phyloP scores from a whole-genome alignment of 2,888 invertebrate genomes.

The Leptopilina drosophilae region DNA sequence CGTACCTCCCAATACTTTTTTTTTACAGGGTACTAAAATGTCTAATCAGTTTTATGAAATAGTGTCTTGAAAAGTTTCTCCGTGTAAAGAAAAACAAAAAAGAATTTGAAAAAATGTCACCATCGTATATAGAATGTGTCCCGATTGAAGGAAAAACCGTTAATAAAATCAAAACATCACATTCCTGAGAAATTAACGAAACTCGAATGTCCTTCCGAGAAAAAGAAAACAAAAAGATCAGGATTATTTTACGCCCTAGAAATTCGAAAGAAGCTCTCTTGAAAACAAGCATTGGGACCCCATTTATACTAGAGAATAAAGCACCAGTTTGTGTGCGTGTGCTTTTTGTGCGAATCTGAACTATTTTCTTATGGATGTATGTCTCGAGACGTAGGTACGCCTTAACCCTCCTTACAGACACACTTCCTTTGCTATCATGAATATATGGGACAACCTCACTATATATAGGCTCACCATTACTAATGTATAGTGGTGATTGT shows the following conservation, averaged over 20 bases:
- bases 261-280: neutral
- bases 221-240: neutral
- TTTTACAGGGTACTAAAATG: too few species aligned
- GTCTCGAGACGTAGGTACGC: conserved; percentile 7
- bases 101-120: too few species aligned
- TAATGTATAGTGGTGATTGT: too few species aligned
- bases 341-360: neutral
- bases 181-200: neutral
- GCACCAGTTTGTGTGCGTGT: neutral
- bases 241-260: conserved; percentile 12
- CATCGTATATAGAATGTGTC: too few species aligned
- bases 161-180: neutral
- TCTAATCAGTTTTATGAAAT: too few species aligned
- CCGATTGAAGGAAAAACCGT: neutral
- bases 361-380: neutral
- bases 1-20: too few species aligned
- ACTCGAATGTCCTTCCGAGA: neutral
- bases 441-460: too few species aligned
- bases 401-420: too few species aligned
- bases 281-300: neutral
- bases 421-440: too few species aligned
- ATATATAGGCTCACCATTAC: too few species aligned
- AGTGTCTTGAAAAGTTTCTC: too few species aligned
- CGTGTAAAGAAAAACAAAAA: too few species aligned
- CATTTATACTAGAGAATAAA: neutral